A percentile compares a stretch with the other conserved stretches of the same genome.
Evolutionary conservation across 2,113 vertebrate species (phyloP).

Genomic region (Dicrurus megarhynchus): DNA sequence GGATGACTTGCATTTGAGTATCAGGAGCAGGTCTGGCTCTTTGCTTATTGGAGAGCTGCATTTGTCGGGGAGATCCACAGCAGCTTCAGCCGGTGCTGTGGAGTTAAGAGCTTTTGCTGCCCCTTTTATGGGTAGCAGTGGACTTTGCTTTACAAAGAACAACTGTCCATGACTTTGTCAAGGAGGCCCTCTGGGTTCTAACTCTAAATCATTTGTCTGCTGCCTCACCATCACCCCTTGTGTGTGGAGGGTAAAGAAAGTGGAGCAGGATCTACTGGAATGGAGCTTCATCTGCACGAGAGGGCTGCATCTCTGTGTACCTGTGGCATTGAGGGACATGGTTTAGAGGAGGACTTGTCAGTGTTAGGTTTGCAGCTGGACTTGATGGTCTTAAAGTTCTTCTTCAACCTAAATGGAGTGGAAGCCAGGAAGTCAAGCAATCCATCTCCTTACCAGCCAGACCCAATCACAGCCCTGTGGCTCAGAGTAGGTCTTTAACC

Average conservation of each 20-base stretch:
- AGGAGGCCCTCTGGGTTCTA: neutral
- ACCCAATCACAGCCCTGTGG: neutral
- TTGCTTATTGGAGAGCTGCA: neutral
- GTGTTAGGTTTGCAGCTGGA: neutral
- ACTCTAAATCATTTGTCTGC: neutral
- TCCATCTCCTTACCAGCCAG: neutral
- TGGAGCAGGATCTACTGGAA: neutral
- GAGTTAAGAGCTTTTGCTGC: neutral
- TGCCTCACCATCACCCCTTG: neutral
- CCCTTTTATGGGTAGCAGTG: neutral
- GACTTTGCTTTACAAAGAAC: neutral
- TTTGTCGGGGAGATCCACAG: fast-evolving
- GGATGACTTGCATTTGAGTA: neutral
- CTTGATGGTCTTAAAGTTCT: neutral
- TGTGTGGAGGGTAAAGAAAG: neutral
- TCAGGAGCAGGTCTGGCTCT: neutral
- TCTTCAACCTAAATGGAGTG: neutral
- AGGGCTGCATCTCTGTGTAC: no score
- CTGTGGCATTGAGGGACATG: neutral
- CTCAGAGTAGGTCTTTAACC: neutral
- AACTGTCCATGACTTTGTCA: neutral
- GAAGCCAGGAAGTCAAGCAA: neutral
- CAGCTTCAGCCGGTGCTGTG: neutral
- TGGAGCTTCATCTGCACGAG: neutral
- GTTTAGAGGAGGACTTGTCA: neutral